A percentile compares a stretch with the other conserved stretches of the same genome.
These are phyloP conservation scores for Alentia gelatinosa DNA, from an alignment of 2,888 invertebrate species.

Conservation along the genomic window DNA sequence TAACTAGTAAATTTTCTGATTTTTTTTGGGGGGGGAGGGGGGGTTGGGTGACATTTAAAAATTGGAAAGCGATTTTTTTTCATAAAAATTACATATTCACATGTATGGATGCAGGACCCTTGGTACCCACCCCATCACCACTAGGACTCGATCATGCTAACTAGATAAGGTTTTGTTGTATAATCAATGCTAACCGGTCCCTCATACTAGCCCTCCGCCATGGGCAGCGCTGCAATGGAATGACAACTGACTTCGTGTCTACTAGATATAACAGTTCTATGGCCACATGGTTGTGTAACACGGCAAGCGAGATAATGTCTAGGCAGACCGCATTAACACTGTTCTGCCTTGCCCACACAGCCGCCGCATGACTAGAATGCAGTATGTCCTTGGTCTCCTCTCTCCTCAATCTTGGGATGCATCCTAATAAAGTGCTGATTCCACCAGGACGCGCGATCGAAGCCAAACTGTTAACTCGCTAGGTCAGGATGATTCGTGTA, in stretches of 20 bases:
- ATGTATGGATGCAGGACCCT: background rate
- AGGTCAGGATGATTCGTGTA: no score
- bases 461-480: no score
- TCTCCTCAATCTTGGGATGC: background rate
- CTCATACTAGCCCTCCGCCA: background rate
- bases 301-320: background rate
- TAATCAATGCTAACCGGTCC: background rate
- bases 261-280: background rate
- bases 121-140: background rate
- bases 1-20: background rate
- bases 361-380: background rate
- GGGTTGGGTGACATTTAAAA: no score
- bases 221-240: background rate
- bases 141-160: background rate
- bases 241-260: background rate
- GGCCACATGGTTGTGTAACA: no score
- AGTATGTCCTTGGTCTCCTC: background rate
- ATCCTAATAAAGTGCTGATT: background rate
- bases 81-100: background rate
- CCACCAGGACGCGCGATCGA: no score
- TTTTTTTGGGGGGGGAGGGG: no score
- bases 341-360: background rate
- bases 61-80: background rate
- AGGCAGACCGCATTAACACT: background rate
- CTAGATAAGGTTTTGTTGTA: background rate